These are phyloP conservation scores for Pygocentrus nattereri DNA, from an alignment of 2,797 vertebrate species.

Conservation along the genomic window DNA sequence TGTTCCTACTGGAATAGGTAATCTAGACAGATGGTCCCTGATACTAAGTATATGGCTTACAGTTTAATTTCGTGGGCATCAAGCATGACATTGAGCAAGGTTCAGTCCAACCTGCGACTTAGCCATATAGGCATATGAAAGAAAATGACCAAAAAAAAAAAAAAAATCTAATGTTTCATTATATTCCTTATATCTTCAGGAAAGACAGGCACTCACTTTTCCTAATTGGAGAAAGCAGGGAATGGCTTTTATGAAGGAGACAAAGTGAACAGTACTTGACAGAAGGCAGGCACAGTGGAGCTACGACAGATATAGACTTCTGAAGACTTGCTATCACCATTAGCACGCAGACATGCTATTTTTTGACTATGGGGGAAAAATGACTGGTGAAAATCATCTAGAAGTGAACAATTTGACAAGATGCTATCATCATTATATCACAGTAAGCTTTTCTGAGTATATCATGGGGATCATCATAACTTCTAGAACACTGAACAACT, in stretches of 20 bases:
- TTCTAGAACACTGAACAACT: not conserved
- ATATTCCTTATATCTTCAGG: conserved; percentile 6
- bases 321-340: not conserved
- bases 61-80: conserved; percentile 26
- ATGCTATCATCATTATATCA: not conserved
- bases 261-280: conserved; percentile 15
- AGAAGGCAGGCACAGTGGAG: conserved; percentile 18
- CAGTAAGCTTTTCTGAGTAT: not conserved
- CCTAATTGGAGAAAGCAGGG: conserved; percentile 5
- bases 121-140: conserved; percentile 1
- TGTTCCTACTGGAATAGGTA: not conserved
- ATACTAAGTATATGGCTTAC: conserved; percentile 22
- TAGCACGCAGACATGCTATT: not conserved
- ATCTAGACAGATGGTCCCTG: not conserved
- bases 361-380: not conserved
- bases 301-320: not conserved
- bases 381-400: too few relatives aligned
- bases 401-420: too few relatives aligned
- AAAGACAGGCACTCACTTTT: conserved; percentile 4
- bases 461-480: not conserved
- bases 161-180: not conserved
- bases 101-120: not conserved
- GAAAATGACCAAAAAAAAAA: too few relatives aligned
- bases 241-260: conserved; percentile 6
- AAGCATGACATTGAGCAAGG: not conserved